Conservation (phyloP, 2,113 vertebrate species). For the Arvicanthis niloticus region DNA sequence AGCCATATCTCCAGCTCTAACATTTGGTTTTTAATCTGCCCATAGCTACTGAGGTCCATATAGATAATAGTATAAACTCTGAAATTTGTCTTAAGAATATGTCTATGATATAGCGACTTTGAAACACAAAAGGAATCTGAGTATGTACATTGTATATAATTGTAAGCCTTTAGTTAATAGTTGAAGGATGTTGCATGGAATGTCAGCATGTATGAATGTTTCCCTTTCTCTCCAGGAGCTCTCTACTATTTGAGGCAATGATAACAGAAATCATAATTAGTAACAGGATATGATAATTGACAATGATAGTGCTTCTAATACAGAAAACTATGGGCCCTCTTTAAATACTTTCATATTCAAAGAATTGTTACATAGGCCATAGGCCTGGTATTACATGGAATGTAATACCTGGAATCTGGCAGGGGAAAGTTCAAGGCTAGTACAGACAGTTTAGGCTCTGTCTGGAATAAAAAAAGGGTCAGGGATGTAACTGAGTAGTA, state of each 20-base stretch:
- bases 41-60: neutral
- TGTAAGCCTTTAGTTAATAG: conserved; percentile 43
- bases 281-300: conserved; percentile 52
- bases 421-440: neutral
- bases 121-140: neutral
- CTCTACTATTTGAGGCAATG: conserved; percentile 44
- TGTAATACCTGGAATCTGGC: neutral
- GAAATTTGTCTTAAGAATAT: conserved; percentile 29
- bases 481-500: neutral
- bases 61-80: conserved; percentile 6
- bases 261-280: conserved; percentile 67
- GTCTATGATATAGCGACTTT: conserved; percentile 20
- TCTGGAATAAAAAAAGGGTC: neutral
- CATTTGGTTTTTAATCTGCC: conserved; percentile 7
- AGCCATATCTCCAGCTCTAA: neutral
- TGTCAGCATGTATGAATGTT: conserved; percentile 52
- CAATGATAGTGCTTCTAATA: conserved; percentile 46
- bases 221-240: neutral
- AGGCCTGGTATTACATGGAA: neutral
- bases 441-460: neutral
- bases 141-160: conserved; percentile 41
- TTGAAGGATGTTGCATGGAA: conserved; percentile 37
- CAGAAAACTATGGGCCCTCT: neutral
- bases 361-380: neutral
- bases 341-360: neutral